Percentiles rank a stretch among this genome's conserved stretches.
phyloP scores from a whole-genome alignment of 2,113 vertebrate genomes.

The Pardalotus punctatus region DNA sequence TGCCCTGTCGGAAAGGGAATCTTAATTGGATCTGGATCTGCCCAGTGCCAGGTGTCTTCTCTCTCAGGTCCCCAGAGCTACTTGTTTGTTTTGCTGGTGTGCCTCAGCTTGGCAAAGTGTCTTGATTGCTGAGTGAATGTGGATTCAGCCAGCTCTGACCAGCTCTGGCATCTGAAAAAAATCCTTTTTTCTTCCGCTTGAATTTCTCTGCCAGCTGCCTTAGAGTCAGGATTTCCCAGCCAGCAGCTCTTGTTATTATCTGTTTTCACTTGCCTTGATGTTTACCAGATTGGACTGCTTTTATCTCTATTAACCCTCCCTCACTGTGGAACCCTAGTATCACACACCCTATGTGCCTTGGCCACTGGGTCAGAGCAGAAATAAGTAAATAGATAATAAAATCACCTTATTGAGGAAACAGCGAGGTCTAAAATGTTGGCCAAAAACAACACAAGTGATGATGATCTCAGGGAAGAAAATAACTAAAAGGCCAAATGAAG shows the following conservation, averaged over 20 bases:
- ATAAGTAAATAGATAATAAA: neutral
- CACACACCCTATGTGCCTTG: neutral
- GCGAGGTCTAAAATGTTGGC: neutral
- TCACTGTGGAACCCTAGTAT: neutral
- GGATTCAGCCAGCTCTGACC: slow-evolving; percentile 50
- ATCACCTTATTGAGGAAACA: neutral
- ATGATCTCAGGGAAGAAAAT: slow-evolving; percentile 27
- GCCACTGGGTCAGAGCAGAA: neutral
- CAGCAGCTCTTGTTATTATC: slow-evolving; percentile 43
- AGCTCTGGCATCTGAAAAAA: slow-evolving; percentile 46
- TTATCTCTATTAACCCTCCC: slow-evolving; percentile 4
- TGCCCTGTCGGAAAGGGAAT: neutral
- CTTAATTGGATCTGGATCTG: neutral
- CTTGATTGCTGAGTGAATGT: neutral
- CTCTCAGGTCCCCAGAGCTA: neutral
- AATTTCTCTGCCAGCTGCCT: slow-evolving; percentile 52
- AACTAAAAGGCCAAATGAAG: slow-evolving; percentile 6
- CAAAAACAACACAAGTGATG: slow-evolving; percentile 21
- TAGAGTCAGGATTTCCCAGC: slow-evolving; percentile 38
- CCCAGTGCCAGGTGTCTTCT: slow-evolving; percentile 19
- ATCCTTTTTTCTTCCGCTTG: slow-evolving; percentile 35
- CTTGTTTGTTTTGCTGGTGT: neutral
- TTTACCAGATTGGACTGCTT: slow-evolving; percentile 36
- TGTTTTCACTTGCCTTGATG: slow-evolving; percentile 38
- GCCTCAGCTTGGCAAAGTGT: neutral